These are phyloP conservation scores for Echinarachnius parma DNA, from an alignment of 53 echinoderm and acorn worm species.

Conservation along the genomic window DNA sequence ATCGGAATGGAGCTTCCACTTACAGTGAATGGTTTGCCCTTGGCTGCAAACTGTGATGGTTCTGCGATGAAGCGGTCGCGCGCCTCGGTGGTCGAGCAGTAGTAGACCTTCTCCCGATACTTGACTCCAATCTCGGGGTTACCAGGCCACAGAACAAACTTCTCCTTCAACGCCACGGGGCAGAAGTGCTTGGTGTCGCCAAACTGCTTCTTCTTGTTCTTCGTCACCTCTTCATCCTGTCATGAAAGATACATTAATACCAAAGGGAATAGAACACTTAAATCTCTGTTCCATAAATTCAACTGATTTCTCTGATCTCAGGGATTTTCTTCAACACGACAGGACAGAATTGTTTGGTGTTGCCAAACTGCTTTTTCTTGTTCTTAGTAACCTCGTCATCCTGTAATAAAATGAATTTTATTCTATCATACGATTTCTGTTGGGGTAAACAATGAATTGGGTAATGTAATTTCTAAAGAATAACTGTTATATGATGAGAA, in stretches of 20 bases:
- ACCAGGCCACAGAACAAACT: conserved; percentile 87
- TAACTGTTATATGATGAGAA: no score
- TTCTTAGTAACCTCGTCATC: conserved; percentile 97
- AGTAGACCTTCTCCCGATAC: conserved; percentile 89
- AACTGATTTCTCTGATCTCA: background rate
- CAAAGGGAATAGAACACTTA: background rate
- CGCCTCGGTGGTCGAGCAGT: conserved; percentile 76
- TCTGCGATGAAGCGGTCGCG: conserved; percentile 73
- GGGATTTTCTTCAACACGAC: conserved; percentile 49
- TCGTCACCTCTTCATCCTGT: conserved; percentile 95
- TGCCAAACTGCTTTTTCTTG: conserved; percentile 97
- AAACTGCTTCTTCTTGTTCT: conserved; percentile 98
- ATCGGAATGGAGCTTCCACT: no score
- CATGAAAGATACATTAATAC: background rate
- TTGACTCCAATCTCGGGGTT: conserved; percentile 90
- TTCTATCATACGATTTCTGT: no score
- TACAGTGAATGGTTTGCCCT: conserved; percentile 74
- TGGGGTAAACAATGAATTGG: no score
- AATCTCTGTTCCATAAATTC: background rate
- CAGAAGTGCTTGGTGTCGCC: conserved; percentile 99
- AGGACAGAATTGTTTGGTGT: conserved; percentile 98
- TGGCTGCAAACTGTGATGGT: conserved; percentile 65
- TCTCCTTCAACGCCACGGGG: conserved; percentile 83
- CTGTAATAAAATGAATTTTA: conserved; percentile 35
- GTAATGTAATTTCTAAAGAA: no score